Evolutionary conservation across 2,113 vertebrate species (phyloP).

Genomic region (Mobula birostris): DNA sequence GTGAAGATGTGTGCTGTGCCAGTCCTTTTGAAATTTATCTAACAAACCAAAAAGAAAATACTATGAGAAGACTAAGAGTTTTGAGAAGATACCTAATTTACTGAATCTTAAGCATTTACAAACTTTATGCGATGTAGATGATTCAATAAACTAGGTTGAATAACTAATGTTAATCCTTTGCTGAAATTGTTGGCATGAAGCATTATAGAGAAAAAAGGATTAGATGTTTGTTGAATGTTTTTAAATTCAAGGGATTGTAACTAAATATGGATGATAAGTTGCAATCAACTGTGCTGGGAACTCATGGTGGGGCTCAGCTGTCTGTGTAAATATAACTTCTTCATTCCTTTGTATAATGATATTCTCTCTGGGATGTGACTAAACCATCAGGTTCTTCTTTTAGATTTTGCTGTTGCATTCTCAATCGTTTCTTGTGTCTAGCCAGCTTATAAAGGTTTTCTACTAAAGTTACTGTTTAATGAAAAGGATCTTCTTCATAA

Average conservation of each 20-base stretch:
- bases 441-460: conserved; percentile 31
- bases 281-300: conserved; percentile 5
- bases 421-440: background rate
- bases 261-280: background rate
- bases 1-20: too few relatives aligned
- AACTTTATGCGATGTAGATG: background rate
- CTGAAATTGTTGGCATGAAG: background rate
- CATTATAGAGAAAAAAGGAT: background rate
- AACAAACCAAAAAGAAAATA: too few relatives aligned
- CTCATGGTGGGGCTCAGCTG: conserved; percentile 28
- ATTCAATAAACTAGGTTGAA: background rate
- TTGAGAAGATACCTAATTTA: background rate
- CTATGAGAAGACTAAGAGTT: too few relatives aligned
- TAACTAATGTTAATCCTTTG: background rate
- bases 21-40: too few relatives aligned
- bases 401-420: conserved; percentile 12
- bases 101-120: background rate
- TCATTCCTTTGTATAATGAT: conserved; percentile 21
- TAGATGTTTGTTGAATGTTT: background rate
- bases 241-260: background rate
- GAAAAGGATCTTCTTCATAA: background rate
- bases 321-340: conserved; percentile 32
- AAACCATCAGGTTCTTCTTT: conserved; percentile 33
- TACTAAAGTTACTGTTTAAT: background rate
- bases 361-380: conserved; percentile 20